phyloP scores from a whole-genome alignment of 2,113 vertebrate species.

The Ramphastos sulfuratus region DNA sequence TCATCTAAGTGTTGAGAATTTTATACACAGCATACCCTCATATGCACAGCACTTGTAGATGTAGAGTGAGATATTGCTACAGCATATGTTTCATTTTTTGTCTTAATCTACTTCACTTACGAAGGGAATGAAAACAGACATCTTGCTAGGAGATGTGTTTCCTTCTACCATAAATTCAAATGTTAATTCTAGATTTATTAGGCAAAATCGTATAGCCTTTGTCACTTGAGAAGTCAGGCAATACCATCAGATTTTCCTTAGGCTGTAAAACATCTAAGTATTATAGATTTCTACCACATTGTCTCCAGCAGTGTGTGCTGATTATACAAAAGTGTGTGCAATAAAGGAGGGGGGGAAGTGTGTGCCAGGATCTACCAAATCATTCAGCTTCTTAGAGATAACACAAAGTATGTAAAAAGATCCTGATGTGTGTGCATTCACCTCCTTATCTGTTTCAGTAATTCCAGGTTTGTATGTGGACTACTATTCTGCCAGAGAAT shows the following conservation, averaged over 20 bases:
- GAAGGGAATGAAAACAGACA: constrained; percentile 50
- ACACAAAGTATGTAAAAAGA: background rate
- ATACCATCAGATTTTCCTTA: constrained; percentile 26
- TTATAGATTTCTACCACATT: constrained; percentile 1
- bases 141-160: constrained; percentile 50
- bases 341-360: background rate
- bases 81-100: constrained; percentile 39
- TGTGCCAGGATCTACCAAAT: background rate
- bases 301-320: background rate
- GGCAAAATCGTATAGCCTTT: constrained; percentile 43
- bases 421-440: background rate
- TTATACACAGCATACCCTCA: constrained; percentile 22
- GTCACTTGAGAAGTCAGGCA: constrained; percentile 30
- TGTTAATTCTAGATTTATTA: constrained; percentile 55
- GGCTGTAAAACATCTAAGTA: constrained; percentile 31
- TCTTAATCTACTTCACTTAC: constrained; percentile 45
- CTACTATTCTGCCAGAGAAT: background rate
- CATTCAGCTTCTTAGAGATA: background rate
- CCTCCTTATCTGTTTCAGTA: background rate
- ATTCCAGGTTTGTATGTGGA: background rate
- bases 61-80: constrained; percentile 35
- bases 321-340: background rate
- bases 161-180: constrained; percentile 46
- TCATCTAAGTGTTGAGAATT: background rate
- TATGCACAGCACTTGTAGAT: background rate